phyloP scores from a whole-genome alignment of 2,797 vertebrate genomes.

The Muscicapa comitata region DNA sequence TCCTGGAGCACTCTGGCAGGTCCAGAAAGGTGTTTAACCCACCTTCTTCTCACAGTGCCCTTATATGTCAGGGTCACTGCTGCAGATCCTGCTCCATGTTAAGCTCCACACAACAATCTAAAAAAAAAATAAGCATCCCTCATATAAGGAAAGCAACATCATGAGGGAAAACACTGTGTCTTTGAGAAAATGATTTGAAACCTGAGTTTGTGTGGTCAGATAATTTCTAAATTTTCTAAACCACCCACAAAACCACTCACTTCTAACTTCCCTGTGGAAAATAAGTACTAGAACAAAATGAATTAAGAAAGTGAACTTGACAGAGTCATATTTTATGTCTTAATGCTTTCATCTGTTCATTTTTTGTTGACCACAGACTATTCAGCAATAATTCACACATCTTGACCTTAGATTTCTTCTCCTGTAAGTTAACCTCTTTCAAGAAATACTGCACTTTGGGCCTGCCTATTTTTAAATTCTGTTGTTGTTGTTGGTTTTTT shows the following conservation, averaged over 20 bases:
- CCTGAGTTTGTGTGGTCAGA: neutral
- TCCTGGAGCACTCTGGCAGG: neutral
- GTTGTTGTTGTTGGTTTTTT: neutral
- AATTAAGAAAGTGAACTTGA: neutral
- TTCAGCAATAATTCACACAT: neutral
- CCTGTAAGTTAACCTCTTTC: neutral
- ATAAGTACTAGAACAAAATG: neutral
- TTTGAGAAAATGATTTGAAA: slow-evolving; percentile 1
- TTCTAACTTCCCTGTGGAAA: neutral
- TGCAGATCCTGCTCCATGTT: neutral
- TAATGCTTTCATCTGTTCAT: neutral
- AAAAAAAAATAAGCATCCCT: neutral
- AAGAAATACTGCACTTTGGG: neutral
- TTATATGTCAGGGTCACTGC: neutral
- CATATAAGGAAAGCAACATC: neutral
- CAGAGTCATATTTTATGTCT: neutral
- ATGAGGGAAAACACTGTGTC: neutral
- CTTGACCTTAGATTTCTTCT: neutral
- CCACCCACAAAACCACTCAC: neutral
- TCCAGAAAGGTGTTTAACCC: neutral
- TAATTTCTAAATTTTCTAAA: neutral
- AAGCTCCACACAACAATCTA: neutral
- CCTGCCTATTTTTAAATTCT: neutral
- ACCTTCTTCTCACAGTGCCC: neutral
- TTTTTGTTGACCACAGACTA: neutral